Evolutionary conservation across 92 coral and sea anemone species (phyloP).

Genomic region (Heliopora coerulea): DNA sequence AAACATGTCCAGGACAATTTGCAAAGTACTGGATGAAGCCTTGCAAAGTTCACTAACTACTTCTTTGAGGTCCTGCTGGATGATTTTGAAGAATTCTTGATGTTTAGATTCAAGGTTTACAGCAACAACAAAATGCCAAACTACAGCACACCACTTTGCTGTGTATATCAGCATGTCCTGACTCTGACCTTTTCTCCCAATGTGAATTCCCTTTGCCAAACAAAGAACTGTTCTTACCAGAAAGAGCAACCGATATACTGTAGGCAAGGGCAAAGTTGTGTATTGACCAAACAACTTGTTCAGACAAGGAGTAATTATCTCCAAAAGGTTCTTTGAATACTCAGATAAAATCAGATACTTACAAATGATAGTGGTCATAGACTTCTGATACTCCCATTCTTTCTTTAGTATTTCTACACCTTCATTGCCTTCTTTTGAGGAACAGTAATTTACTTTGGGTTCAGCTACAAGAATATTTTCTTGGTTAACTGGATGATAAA

Average conservation of each 20-base stretch:
- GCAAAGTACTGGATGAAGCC: neutral
- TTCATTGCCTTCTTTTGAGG: neutral
- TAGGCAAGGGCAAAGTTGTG: neutral
- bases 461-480: neutral
- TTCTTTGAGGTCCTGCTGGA: neutral
- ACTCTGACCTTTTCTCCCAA: neutral
- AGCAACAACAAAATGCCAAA: constrained; percentile 7
- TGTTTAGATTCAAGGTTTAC: neutral
- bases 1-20: neutral
- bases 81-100: neutral
- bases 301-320: constrained; percentile 1
- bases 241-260: constrained; percentile 20
- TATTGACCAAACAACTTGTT: constrained; percentile 8
- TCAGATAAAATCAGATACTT: constrained; percentile 4
- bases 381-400: constrained; percentile 4
- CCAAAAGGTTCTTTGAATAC: constrained; percentile 1
- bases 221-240: constrained; percentile 2
- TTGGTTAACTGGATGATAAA: neutral
- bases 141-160: constrained; percentile 20
- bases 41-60: neutral
- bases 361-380: constrained; percentile 14
- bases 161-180: neutral
- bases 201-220: constrained; percentile 6
- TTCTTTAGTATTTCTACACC: neutral
- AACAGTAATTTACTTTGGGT: neutral